phyloP scores from a whole-genome alignment of 2,888 invertebrate species.

The Erebia ligea region DNA sequence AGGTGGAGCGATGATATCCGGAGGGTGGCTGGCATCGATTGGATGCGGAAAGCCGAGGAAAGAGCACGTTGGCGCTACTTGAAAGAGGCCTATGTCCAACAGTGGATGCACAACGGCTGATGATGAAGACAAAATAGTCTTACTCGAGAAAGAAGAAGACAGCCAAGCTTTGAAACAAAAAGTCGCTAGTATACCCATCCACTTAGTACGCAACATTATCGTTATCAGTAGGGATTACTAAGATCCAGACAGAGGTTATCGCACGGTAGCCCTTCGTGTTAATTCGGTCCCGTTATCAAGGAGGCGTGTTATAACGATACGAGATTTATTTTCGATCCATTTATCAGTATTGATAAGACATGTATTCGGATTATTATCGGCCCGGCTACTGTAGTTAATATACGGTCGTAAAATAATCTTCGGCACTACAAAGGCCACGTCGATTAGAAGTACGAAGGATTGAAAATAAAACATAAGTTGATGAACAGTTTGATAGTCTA shows the following conservation, averaged over 20 bases:
- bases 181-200: neutral
- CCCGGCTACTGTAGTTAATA: constrained; percentile 54
- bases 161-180: neutral
- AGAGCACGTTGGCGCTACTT: too few relatives aligned
- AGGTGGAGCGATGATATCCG: too few relatives aligned
- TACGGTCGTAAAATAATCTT: constrained; percentile 24
- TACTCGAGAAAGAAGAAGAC: neutral
- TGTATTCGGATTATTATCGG: constrained; percentile 42
- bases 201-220: constrained; percentile 55
- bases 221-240: constrained; percentile 71
- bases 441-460: neutral
- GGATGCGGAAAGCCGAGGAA: too few relatives aligned
- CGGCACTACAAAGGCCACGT: neutral
- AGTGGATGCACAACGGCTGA: too few relatives aligned
- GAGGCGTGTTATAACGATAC: constrained; percentile 54
- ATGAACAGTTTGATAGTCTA: neutral
- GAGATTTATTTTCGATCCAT: constrained; percentile 63
- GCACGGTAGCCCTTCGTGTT: constrained; percentile 66
- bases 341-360: constrained; percentile 63
- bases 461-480: neutral
- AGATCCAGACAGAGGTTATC: constrained; percentile 68
- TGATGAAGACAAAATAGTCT: neutral
- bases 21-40: too few relatives aligned
- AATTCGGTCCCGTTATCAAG: constrained; percentile 68
- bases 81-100: too few relatives aligned